These are phyloP conservation scores for Morpho achilles DNA, from an alignment of 2,888 invertebrate genomes.

Conservation along the genomic window DNA sequence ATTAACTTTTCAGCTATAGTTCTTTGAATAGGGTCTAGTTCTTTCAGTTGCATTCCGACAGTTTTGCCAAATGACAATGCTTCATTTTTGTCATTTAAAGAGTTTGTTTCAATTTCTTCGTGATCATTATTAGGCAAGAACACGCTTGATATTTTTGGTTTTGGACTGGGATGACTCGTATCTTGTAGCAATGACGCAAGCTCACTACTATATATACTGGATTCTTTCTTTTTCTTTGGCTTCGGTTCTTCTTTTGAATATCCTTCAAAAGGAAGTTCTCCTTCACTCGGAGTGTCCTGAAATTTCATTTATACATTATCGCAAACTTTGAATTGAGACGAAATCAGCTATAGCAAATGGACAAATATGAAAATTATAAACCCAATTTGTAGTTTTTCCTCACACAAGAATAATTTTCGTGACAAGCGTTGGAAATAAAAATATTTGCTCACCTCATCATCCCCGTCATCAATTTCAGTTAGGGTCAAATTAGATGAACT, in stretches of 20 bases:
- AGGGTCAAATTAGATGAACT: too few species aligned
- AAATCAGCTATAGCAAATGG: too few species aligned
- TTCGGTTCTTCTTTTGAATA: conserved; percentile 9
- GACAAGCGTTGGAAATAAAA: neutral
- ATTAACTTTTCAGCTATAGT: conserved; percentile 45
- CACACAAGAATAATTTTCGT: too few species aligned
- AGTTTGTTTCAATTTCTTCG: neutral
- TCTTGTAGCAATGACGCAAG: too few species aligned
- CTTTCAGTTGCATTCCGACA: conserved; percentile 36
- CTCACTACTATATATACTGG: neutral
- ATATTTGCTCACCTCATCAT: neutral
- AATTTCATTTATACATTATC: neutral
- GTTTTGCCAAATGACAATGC: conserved; percentile 33
- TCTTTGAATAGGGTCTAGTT: conserved; percentile 35
- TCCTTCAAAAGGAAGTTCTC: conserved; percentile 1
- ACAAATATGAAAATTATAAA: too few species aligned
- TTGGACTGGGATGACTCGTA: too few species aligned
- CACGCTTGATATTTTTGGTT: conserved; percentile 5
- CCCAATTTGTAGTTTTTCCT: too few species aligned
- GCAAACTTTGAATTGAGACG: too few species aligned
- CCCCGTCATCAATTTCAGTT: too few species aligned
- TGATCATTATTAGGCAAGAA: neutral
- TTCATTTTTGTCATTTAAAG: conserved; percentile 4
- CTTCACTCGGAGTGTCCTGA: conserved; percentile 4
- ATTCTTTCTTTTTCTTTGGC: conserved; percentile 7